Base-by-base conservation (phyloP, 2,888 invertebrate species). In the Phanerotoma sp. region DNA sequence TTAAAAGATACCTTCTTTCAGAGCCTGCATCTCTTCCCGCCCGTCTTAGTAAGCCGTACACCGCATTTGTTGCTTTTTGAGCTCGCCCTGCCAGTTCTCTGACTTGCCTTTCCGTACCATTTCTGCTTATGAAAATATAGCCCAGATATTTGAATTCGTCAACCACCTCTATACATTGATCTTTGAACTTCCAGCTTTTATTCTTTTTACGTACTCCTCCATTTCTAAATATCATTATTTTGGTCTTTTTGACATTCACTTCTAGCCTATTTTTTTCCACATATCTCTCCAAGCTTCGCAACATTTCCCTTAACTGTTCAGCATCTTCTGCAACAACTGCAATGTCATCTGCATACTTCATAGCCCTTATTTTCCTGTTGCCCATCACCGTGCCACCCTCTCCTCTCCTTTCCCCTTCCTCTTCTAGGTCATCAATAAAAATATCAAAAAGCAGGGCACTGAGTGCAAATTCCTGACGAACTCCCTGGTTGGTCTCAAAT, bases 291-390 rank as follows among this genome's bases (percentile, higher is more conserved):
- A 55, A 18, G 10, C 28, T 16, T 9, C 18, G 38, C 20, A 55
- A 9, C 46, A 55, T 55, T 13, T 45, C 46, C 10, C 22, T 9
- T 28, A 57, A 4, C 7, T 33, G 44, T 22, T 25, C 28, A 16
- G 32, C 47, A 1, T 28, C 18, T 11, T 54, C 54, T 7, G 51
- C 48, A n/a, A 57, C 50, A 7, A 41, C 5, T 3, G 53, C 57
- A 1, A 53, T 44, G 20, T 57, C 53, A 4, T 57, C 50, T 20
- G 57, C 54, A 16, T 51, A 57, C 32, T 54, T 57, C 28, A 54
- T 38, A 3, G 51, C 51, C n/a, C 38, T 42, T 5, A 57, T 32
- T 25, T 41, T 47, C 4, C n/a, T 40, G 11, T 35, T 48, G 5
- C 53, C 33, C 15, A 53, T 47, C 3, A 47, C 41, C n/a, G 33